phyloP scores from a whole-genome alignment of 2,113 vertebrate species.

The Stegostoma tigrinum region DNA sequence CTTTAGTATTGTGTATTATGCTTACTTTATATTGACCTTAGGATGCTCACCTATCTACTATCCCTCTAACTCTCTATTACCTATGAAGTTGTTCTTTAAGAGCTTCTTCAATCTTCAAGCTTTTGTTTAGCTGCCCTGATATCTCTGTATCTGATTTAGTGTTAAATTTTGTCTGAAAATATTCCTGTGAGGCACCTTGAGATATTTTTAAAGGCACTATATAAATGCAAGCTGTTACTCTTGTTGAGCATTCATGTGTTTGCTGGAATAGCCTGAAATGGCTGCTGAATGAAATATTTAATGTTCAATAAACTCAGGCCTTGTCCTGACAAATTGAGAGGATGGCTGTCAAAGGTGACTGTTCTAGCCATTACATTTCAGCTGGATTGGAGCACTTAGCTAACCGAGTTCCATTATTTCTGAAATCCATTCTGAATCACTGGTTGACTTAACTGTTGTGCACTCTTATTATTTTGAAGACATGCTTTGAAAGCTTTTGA shows the following conservation, averaged over 20 bases:
- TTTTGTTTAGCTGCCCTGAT: not conserved
- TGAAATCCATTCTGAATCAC: conserved; percentile 15
- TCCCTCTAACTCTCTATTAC: not conserved
- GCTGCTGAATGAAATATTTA: conserved; percentile 24
- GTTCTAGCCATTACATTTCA: conserved; percentile 19
- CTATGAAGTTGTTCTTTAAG: not conserved
- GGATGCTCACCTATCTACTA: not conserved
- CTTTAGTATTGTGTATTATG: not conserved
- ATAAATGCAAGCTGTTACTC: conserved; percentile 9
- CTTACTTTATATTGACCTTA: not conserved
- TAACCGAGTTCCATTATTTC: conserved; percentile 29
- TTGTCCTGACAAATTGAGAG: conserved; percentile 18
- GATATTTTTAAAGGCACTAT: not conserved
- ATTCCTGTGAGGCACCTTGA: too few relatives aligned
- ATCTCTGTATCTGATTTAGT: not conserved
- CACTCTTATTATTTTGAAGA: conserved; percentile 31
- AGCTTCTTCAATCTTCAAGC: not conserved
- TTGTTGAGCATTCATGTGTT: not conserved
- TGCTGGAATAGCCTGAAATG: not conserved
- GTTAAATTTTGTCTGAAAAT: not conserved
- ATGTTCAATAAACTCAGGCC: not conserved
- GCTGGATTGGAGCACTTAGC: conserved; percentile 30
- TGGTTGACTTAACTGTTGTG: not conserved
- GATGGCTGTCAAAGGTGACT: conserved; percentile 25
- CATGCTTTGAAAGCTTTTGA: conserved; percentile 35